phyloP scores from a whole-genome alignment of 2,113 vertebrate genomes.

The Prochilodus magdalenae region DNA sequence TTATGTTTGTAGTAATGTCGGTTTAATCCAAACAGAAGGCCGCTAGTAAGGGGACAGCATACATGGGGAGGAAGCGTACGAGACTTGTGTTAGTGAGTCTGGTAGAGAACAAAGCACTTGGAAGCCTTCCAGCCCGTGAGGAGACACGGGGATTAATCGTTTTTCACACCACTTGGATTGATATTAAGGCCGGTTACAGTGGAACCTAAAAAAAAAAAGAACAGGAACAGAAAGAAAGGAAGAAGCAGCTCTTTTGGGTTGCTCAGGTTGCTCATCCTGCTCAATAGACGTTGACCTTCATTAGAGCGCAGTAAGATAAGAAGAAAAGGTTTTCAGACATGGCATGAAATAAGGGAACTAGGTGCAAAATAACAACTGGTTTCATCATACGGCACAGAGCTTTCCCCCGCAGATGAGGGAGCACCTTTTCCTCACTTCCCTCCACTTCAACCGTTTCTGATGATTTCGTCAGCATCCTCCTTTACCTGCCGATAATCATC shows the following conservation, averaged over 20 bases:
- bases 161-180: not conserved
- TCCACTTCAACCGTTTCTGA: constrained; percentile 23
- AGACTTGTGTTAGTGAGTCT: not conserved
- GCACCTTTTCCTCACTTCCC: not conserved
- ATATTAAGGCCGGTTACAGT: not conserved
- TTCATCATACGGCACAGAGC: constrained; percentile 15
- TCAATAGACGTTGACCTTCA: not conserved
- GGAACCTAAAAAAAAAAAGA: not conserved
- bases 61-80: not conserved
- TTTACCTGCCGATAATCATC: constrained; percentile 42
- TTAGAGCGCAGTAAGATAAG: not conserved
- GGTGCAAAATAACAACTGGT: constrained; percentile 18
- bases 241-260: not conserved
- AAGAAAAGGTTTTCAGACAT: constrained; percentile 17
- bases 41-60: not conserved
- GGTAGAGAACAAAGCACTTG: not conserved
- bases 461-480: constrained; percentile 35
- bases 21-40: not conserved
- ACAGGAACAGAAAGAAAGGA: not conserved
- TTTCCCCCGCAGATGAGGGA: not conserved
- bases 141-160: not conserved
- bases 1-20: not conserved
- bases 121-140: not conserved
- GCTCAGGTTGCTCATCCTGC: not conserved
- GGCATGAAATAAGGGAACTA: constrained; percentile 26